Conservation (phyloP, 2,113 vertebrate genomes). For the Dromiciops gliroides region DNA sequence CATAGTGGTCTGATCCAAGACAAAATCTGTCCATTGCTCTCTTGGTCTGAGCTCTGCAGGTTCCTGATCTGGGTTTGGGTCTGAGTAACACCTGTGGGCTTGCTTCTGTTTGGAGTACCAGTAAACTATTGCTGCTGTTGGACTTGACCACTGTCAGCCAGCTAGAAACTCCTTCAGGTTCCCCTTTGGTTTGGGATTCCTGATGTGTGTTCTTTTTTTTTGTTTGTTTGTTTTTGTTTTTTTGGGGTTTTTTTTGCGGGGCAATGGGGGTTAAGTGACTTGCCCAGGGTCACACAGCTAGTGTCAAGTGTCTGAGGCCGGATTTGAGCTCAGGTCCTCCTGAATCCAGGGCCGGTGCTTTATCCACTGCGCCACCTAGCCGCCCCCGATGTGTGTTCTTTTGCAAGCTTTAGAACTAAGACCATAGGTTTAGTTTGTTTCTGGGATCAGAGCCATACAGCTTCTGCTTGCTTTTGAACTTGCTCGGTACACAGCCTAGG, state of each 20-base stretch:
- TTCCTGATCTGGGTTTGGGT: not conserved
- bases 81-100: too few relatives aligned
- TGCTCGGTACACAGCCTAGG: not conserved
- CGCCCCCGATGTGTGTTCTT: too few relatives aligned
- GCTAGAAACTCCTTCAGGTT: not conserved
- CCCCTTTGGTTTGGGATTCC: not conserved
- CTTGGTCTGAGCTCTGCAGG: not conserved
- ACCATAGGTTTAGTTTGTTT: not conserved
- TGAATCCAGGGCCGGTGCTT: too few relatives aligned
- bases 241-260: too few relatives aligned
- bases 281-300: too few relatives aligned
- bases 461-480: too few relatives aligned
- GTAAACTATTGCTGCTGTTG: not conserved
- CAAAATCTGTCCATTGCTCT: not conserved
- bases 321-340: too few relatives aligned
- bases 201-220: too few relatives aligned
- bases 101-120: not conserved
- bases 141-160: not conserved
- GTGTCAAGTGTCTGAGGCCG: too few relatives aligned
- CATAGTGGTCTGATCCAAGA: not conserved
- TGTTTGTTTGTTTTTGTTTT: too few relatives aligned
- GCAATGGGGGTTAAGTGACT: too few relatives aligned
- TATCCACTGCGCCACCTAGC: too few relatives aligned
- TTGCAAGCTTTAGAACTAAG: not conserved
- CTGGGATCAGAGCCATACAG: not conserved